Conservation (phyloP, 2,113 vertebrate species). For the Corvus hawaiiensis region DNA sequence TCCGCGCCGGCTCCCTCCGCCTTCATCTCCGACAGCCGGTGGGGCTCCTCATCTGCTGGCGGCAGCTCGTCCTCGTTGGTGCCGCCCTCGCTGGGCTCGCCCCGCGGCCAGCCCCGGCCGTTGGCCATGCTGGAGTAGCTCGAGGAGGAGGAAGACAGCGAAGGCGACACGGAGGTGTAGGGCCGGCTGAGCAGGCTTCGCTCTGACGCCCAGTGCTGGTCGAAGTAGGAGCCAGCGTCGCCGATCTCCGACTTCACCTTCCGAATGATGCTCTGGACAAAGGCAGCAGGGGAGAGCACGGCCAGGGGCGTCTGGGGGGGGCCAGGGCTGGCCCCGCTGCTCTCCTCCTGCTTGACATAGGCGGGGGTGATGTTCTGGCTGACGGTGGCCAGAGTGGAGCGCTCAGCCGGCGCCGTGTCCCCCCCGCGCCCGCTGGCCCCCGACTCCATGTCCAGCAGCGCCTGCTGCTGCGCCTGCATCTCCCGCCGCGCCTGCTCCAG, state of each 20-base stretch:
- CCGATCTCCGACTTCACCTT: constrained; percentile 97
- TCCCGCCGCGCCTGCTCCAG: constrained; percentile 92
- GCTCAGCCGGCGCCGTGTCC: constrained; percentile 65
- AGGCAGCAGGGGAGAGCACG: constrained; percentile 89
- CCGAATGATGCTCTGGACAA: constrained; percentile 96
- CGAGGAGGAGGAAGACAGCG: constrained; percentile 88
- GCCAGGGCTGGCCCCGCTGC: constrained; percentile 63
- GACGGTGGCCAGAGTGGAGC: constrained; percentile 69
- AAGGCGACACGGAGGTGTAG: constrained; percentile 88
- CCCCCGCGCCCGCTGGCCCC: constrained; percentile 58
- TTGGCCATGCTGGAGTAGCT: constrained; percentile 82
- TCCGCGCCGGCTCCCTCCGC: constrained; percentile 74
- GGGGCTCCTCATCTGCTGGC: constrained; percentile 75
- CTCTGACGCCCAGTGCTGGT: constrained; percentile 95
- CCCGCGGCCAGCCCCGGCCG: constrained; percentile 77
- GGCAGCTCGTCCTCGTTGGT: constrained; percentile 80
- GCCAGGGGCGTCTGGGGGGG: constrained; percentile 77
- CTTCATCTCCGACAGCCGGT: constrained; percentile 80
- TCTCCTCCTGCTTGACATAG: constrained; percentile 90
- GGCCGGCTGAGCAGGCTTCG: constrained; percentile 74
- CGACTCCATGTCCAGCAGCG: constrained; percentile 88
- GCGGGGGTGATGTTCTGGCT: constrained; percentile 72
- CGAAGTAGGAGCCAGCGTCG: constrained; percentile 88
- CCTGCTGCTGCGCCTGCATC: constrained; percentile 96
- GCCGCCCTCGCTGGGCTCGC: constrained; percentile 72